Evolutionary conservation across 2,113 vertebrate species (phyloP), one percentile per base, ranked within the genome.

Genomic region (Murina feae): DNA sequence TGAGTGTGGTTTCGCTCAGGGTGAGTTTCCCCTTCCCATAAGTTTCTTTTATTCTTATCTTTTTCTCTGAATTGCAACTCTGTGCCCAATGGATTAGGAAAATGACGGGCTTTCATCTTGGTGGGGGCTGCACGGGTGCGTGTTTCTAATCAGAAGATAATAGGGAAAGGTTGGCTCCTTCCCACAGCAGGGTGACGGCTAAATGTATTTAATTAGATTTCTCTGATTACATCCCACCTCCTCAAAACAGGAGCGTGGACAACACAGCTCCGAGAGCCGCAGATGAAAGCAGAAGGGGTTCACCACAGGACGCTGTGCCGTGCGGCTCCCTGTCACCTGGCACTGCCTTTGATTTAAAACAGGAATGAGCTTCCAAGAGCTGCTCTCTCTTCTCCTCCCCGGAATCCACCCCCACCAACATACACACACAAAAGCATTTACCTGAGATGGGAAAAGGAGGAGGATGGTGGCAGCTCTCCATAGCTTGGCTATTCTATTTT

Each of bases 141-240:
- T 71, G 87, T 97, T 97, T 98, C 96, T 96, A 98, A 97, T 96
- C 96, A 96, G 96, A 95, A 96, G 96, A 96, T 98, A 97, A 97
- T 71, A 85, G 95, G 94, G 78, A 1, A 90, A 97, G 91, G 97
- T 90, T 89, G 92, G 90, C 97, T 95, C 98, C 95, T 97, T 98
- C 78, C 83, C 98, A 82, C 98, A 98, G 98, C 97, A 96, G 98
- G 98, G 97, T 95, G 96, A 92, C 91, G 82, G 97, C 97, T 98
- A 98, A 98, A 96, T 98, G 97, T 95, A 98, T 97, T 98, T 97
- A 98, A 98, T 98, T 98, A 98, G 96, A 97, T 95, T 96, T 95
- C 96, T 98, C 96, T 98, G 98, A 98, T 98, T 98, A 97, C 96
- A 97, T 97, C 97, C 96, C 97, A 95, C 98, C 97, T 97, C 97